A percentile compares a stretch with the other conserved stretches of the same genome.
Evolutionary conservation across 2,888 invertebrate species (phyloP).

Genomic region (Craniophora ligustri): DNA sequence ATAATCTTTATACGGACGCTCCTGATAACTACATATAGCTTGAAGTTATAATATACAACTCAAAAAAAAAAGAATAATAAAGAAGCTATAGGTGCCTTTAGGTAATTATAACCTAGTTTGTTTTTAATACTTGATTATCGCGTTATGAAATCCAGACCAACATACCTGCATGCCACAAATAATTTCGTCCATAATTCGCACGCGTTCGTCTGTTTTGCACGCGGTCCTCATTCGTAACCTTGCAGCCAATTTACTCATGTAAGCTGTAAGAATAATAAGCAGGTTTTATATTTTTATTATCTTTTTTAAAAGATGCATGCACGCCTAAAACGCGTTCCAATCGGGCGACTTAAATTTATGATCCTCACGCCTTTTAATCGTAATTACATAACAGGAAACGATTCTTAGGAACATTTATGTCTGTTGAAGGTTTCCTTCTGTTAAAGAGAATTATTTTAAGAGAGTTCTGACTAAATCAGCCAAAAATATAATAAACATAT

Average conservation of each 20-base stretch:
- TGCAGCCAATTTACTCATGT: conserved; percentile 90
- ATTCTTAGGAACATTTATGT: conserved; percentile 1
- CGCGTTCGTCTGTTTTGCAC: conserved; percentile 95
- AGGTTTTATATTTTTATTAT: conserved; percentile 14
- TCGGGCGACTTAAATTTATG: conserved; percentile 23
- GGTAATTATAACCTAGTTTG: not conserved
- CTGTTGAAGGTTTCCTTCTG: not conserved
- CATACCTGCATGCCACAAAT: conserved; percentile 97
- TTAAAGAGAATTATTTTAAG: not conserved
- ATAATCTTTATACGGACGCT: too few relatives aligned
- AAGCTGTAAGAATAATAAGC: conserved; percentile 77
- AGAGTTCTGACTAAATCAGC: too few relatives aligned
- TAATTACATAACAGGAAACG: conserved; percentile 29
- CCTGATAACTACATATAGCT: too few relatives aligned
- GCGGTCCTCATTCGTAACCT: conserved; percentile 93
- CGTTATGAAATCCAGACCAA: conserved; percentile 58
- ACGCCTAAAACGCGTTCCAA: conserved; percentile 13
- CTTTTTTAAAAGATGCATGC: conserved; percentile 19
- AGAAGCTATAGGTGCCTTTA: not conserved
- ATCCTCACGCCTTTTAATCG: conserved; percentile 12
- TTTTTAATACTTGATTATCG: conserved; percentile 14
- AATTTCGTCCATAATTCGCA: conserved; percentile 98
- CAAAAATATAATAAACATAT: not conserved
- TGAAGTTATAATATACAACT: too few relatives aligned
- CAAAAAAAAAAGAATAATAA: not conserved